A percentile compares a stretch with the other conserved stretches of the same genome.
Conservation (phyloP, 2,888 invertebrate species). For the Eulithis prunata region DNA sequence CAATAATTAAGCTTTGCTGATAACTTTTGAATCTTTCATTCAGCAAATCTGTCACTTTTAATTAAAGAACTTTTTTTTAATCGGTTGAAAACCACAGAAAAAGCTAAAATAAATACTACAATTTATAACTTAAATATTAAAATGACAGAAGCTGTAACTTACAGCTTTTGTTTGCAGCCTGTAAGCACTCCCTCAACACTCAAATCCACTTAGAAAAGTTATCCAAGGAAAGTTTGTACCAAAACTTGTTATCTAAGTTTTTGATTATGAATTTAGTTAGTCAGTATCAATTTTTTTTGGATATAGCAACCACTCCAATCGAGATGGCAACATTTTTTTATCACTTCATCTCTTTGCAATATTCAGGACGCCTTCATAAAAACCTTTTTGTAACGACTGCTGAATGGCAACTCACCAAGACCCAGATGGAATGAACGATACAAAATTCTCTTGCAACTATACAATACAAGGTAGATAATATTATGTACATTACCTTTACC, state of each 20-base stretch:
- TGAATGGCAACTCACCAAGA: conserved; percentile 33
- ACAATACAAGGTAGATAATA: too few species aligned
- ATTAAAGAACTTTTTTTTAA: neutral
- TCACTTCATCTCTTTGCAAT: conserved; percentile 52
- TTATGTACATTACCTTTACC: too few species aligned
- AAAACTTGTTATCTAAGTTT: conserved; percentile 5
- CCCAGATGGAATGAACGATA: conserved; percentile 11
- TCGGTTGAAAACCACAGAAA: neutral
- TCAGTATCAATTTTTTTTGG: conserved; percentile 20
- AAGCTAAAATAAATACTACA: too few species aligned
- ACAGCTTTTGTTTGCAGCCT: too few species aligned
- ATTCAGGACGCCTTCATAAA: conserved; percentile 48
- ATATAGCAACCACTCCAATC: conserved; percentile 38
- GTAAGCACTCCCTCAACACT: neutral
- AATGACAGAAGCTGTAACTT: neutral
- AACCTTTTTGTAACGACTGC: conserved; percentile 45
- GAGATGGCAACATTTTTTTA: conserved; percentile 49
- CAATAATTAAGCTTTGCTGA: conserved; percentile 10
- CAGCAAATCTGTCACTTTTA: neutral
- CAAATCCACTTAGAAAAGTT: conserved; percentile 6
- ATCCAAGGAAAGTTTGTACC: neutral
- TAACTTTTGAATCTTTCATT: conserved; percentile 10
- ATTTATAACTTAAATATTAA: neutral
- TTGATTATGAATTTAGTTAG: conserved; percentile 9
- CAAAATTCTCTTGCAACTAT: too few species aligned